phyloP scores from a whole-genome alignment of 1,140 invertebrate genomes.

The Anagrus nilaparvatae region DNA sequence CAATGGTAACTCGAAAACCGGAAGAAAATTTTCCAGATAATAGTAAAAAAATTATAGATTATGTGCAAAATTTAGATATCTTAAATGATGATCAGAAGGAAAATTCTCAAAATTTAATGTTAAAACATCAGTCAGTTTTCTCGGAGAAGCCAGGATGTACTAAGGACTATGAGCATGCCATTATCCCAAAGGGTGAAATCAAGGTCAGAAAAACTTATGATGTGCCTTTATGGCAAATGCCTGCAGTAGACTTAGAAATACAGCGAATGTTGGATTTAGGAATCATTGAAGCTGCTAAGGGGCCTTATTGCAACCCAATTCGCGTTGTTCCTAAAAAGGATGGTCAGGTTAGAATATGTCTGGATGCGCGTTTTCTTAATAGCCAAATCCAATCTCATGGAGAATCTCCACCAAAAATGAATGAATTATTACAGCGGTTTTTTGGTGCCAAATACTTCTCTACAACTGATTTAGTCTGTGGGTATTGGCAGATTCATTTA shows the following conservation, averaged over 20 bases:
- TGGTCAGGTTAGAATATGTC: constrained; percentile 17
- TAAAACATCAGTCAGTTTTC: constrained; percentile 9
- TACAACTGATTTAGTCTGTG: constrained; percentile 17
- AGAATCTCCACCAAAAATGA: constrained; percentile 18
- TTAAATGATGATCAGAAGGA: background rate
- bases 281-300: constrained; percentile 17
- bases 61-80: background rate
- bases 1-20: background rate
- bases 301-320: constrained; percentile 20
- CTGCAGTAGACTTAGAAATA: constrained; percentile 11
- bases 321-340: constrained; percentile 19
- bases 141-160: constrained; percentile 11
- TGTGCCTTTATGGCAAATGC: constrained; percentile 8
- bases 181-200: constrained; percentile 12
- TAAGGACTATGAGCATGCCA: constrained; percentile 10
- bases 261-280: constrained; percentile 15
- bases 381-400: constrained; percentile 17
- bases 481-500: constrained; percentile 24
- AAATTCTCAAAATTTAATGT: background rate
- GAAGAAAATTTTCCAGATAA: background rate
- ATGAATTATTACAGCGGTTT: constrained; percentile 13
- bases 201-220: constrained; percentile 14
- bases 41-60: background rate
- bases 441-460: constrained; percentile 15
- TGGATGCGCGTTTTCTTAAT: constrained; percentile 23